Evolutionary conservation across 1,140 invertebrate genomes (phyloP).

Genomic region (Heliconius nattereri): DNA sequence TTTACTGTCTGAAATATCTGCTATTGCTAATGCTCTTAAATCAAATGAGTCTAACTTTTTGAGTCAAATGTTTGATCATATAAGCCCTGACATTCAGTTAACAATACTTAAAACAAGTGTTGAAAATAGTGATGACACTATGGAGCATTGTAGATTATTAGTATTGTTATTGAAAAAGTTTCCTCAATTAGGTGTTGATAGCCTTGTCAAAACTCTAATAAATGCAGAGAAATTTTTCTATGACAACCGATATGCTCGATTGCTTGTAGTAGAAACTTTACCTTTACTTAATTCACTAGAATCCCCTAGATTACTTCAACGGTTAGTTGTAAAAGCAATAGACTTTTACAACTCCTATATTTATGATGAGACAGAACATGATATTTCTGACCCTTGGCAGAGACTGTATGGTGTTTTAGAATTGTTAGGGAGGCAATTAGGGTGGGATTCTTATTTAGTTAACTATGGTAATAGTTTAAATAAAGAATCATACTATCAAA

Average conservation of each 20-base stretch:
- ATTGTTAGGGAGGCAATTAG: conserved; percentile 87
- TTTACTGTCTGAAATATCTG: conserved; percentile 91
- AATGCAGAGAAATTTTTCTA: conserved; percentile 89
- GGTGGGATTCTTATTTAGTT: conserved; percentile 87
- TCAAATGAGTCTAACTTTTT: conserved; percentile 80
- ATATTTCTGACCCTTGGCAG: conserved; percentile 89
- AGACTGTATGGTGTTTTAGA: conserved; percentile 89
- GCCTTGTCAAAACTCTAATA: conserved; percentile 87
- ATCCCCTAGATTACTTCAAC: conserved; percentile 85
- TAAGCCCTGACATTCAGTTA: conserved; percentile 87
- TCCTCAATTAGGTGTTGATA: conserved; percentile 91
- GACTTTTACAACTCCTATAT: conserved; percentile 85
- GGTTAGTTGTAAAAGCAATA: conserved; percentile 83
- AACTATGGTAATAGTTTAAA: conserved; percentile 77
- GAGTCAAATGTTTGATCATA: conserved; percentile 86
- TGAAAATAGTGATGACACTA: conserved; percentile 92
- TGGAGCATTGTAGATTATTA: conserved; percentile 91
- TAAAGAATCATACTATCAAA: conserved; percentile 88
- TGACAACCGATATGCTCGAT: conserved; percentile 87
- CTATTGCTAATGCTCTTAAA: conserved; percentile 88
- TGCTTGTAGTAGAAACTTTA: conserved; percentile 88
- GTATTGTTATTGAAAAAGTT: conserved; percentile 90
- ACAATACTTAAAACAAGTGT: conserved; percentile 89
- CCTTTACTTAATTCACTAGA: conserved; percentile 86
- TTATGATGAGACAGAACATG: conserved; percentile 84